Evolutionary conservation across 2,888 invertebrate genomes (phyloP).

Genomic region (Poecilus cupreus): DNA sequence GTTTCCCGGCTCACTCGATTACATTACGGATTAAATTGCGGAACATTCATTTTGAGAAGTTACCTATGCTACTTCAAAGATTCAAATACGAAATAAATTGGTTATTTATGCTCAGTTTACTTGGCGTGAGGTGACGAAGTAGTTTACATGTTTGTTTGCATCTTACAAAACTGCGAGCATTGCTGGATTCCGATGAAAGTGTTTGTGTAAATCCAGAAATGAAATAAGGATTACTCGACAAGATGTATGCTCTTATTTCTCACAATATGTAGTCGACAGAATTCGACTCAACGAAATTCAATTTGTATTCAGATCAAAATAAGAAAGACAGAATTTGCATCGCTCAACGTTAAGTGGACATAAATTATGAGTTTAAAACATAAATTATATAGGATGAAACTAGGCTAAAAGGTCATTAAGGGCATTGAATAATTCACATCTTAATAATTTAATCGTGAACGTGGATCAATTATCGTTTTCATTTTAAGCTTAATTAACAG

Average conservation of each 20-base stretch:
- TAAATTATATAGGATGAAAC: too few relatives aligned
- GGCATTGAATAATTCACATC: too few relatives aligned
- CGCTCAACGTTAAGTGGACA: not conserved
- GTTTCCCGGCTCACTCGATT: conserved; percentile 19
- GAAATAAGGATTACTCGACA: conserved; percentile 17
- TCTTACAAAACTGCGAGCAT: not conserved
- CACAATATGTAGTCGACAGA: not conserved
- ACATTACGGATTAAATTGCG: conserved; percentile 31
- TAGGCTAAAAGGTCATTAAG: too few relatives aligned
- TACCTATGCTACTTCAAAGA: conserved; percentile 17
- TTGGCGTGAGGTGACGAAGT: conserved; percentile 7
- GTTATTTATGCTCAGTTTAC: conserved; percentile 38
- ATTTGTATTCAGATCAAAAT: conserved; percentile 12
- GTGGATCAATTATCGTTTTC: too few relatives aligned
- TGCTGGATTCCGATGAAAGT: conserved; percentile 22
- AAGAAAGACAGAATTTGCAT: not conserved
- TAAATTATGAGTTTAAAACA: not conserved
- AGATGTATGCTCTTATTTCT: conserved; percentile 25
- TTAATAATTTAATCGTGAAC: too few relatives aligned
- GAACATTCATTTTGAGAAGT: conserved; percentile 25
- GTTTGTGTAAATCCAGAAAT: conserved; percentile 1
- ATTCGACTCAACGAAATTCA: conserved; percentile 16
- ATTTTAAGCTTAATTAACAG: too few relatives aligned
- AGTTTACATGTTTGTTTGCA: conserved; percentile 31
- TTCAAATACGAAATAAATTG: conserved; percentile 10